A percentile compares a stretch with the other conserved stretches of the same genome.
phyloP scores from a whole-genome alignment of 1,140 invertebrate genomes.

The Lepidostoma basale region DNA sequence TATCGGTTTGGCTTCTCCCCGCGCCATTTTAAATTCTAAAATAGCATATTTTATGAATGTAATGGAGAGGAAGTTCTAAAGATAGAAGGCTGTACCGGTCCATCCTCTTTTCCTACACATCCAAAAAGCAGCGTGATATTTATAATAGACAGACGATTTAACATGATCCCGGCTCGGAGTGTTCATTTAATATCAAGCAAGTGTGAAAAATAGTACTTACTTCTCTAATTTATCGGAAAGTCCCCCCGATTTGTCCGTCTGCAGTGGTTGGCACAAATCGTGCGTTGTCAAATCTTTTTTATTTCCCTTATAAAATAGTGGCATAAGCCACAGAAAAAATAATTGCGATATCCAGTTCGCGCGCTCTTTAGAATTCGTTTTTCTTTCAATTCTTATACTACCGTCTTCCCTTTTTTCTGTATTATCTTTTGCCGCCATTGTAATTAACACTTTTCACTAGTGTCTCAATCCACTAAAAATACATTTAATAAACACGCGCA shows the following conservation, averaged over 20 bases:
- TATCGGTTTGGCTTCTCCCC: too few species aligned
- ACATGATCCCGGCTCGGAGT: background rate
- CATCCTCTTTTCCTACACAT: background rate
- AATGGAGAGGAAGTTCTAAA: too few species aligned
- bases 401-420: background rate
- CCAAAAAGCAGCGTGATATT: background rate
- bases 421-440: conserved; percentile 5
- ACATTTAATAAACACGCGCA: too few species aligned
- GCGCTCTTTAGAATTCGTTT: conserved; percentile 32
- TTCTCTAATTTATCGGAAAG: conserved; percentile 52
- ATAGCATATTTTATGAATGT: too few species aligned
- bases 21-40: too few species aligned
- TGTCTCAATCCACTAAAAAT: background rate
- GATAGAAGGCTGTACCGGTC: too few species aligned
- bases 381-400: conserved; percentile 10
- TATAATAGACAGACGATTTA: background rate
- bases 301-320: conserved; percentile 50
- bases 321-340: conserved; percentile 53
- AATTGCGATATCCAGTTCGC: conserved; percentile 53
- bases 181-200: background rate
- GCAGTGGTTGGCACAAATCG: conserved; percentile 51
- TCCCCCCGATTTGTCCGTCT: conserved; percentile 50
- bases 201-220: conserved; percentile 45
- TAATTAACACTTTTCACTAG: background rate
- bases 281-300: conserved; percentile 49